A percentile compares a stretch with the other conserved stretches of the same genome.
phyloP scores from a whole-genome alignment of 1,140 invertebrate species.

The Drosophila subobscura region DNA sequence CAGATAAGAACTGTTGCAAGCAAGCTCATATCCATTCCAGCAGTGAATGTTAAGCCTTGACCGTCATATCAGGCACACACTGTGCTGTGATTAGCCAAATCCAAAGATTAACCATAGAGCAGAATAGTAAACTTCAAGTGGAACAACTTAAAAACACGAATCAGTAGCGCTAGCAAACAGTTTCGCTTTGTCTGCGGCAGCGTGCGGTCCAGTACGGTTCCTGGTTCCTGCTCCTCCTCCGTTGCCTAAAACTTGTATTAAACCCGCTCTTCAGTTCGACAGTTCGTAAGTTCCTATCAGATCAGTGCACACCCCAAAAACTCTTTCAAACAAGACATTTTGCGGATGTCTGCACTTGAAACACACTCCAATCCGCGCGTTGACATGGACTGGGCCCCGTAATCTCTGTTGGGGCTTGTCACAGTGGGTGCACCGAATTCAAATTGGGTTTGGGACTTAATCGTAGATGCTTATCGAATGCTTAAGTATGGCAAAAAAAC shows the following conservation, averaged over 20 bases:
- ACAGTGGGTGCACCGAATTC: conserved; percentile 30
- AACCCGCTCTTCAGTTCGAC: neutral
- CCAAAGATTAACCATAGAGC: conserved; percentile 23
- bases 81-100: conserved; percentile 30
- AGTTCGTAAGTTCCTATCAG: conserved; percentile 19
- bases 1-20: conserved; percentile 4
- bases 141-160: conserved; percentile 22
- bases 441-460: conserved; percentile 15
- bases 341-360: conserved; percentile 40
- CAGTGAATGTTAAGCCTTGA: neutral
- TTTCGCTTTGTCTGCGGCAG: conserved; percentile 20
- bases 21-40: conserved; percentile 17
- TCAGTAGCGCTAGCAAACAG: conserved; percentile 15
- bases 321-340: neutral
- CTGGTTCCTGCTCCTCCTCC: too few relatives aligned
- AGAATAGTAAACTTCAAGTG: conserved; percentile 30
- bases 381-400: conserved; percentile 2
- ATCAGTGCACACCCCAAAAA: conserved; percentile 5
- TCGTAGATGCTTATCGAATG: conserved; percentile 30
- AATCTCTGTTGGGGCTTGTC: conserved; percentile 29
- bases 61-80: neutral
- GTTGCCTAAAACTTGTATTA: neutral
- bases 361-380: neutral
- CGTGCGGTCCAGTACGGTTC: conserved; percentile 19
- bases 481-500: conserved; percentile 20